Base-by-base conservation (phyloP, 2,797 vertebrate genomes). In the Esox lucius region DNA sequence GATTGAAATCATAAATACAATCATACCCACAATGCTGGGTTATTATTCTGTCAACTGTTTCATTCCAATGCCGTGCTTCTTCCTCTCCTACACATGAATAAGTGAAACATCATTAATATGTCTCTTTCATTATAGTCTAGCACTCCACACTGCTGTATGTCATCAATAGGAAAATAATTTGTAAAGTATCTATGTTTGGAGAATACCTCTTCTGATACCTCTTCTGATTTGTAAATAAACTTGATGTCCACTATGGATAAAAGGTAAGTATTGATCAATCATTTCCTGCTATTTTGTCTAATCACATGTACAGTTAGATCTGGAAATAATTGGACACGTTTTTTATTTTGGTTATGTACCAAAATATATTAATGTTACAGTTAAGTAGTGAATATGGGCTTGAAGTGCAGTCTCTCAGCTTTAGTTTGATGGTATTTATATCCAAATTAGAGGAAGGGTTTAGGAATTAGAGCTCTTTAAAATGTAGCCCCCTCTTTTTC, bases 1-100 rank as follows among this genome's bases (percentile, higher is more conserved):
- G 84, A 80, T 83, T 86, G 87, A 87, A 90, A 92, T 93, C 91
- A 93, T 92, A 93, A 91, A 92, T 89, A 91, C 93, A 92, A 92
- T 94, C 85, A 86, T 91, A 91, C 84, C 88, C 87, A 90, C 89
- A 91, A 92, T 86, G 89, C 91, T 89, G 85, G 84, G 86, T 91
- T 90, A 92, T 89, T 88, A 92, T 90, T 92, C 90, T 91, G 89
- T 91, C 90, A 91, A 89, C 83, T 83, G 70, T 87, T 90, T 89
- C 83, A 81, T 85, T 88, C 87, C 87, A 84, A 82, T 81, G 88
- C 84, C 85, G 81, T 85, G 89, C 87, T 88, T 90, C 88, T 91
- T 90, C 89, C 91, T 90, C 92, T 92, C 87, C 85, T 78, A 87
- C 51, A 59, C 89, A 92, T 93, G 89, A 93, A 93, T 93, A 92